Percentiles rank a stretch among this genome's conserved stretches.
Conservation (phyloP, 2,888 invertebrate species). For the Fissipunctia ypsillon region DNA sequence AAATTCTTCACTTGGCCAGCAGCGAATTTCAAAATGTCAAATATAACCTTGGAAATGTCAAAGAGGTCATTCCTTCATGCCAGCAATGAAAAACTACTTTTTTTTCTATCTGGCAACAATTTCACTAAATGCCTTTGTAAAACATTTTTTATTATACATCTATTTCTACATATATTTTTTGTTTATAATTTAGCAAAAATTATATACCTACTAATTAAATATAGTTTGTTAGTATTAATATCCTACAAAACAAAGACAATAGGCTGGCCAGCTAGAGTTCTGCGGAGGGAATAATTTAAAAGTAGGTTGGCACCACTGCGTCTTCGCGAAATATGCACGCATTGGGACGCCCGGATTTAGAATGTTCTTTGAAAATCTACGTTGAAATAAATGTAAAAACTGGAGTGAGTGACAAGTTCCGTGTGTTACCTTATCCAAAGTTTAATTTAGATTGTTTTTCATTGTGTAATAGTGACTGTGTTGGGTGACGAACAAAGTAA, state of each 20-base stretch:
- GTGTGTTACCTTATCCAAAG: slow-evolving; percentile 74
- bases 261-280: slow-evolving; percentile 66
- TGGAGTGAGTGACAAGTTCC: slow-evolving; percentile 78
- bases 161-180: background rate
- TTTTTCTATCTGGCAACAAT: slow-evolving; percentile 22
- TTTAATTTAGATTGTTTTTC: slow-evolving; percentile 77
- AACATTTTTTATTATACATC: rapidly evolving
- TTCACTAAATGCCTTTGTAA: rapidly evolving
- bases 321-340: slow-evolving; percentile 90
- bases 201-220: background rate
- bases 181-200: background rate
- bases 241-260: slow-evolving; percentile 62
- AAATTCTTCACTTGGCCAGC: slow-evolving; percentile 29
- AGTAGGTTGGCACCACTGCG: slow-evolving; percentile 84
- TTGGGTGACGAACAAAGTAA: slow-evolving; percentile 87
- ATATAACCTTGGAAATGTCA: slow-evolving; percentile 86
- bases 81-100: slow-evolving; percentile 47
- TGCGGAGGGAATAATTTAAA: slow-evolving; percentile 74
- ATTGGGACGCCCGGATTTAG: slow-evolving; percentile 89
- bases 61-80: slow-evolving; percentile 83
- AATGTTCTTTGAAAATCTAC: slow-evolving; percentile 88
- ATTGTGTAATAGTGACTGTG: slow-evolving; percentile 85
- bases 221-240: rapidly evolving
- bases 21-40: slow-evolving; percentile 72
- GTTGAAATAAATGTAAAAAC: slow-evolving; percentile 82